Base-by-base conservation (phyloP, 2,888 invertebrate genomes). In the Eulithis prunata region DNA sequence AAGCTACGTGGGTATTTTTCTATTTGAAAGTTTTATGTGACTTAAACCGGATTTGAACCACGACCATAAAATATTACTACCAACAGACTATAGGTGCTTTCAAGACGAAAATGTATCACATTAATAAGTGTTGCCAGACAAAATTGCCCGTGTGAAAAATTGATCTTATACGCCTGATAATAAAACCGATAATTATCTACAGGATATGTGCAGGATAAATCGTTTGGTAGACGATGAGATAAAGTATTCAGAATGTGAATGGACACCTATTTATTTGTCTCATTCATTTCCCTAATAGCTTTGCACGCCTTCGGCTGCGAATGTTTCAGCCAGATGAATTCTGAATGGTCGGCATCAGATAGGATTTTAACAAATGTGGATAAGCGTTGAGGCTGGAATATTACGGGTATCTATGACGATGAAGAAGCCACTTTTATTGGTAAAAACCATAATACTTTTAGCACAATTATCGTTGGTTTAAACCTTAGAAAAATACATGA, bases 291-390 rank as follows among this genome's bases (percentile, higher is more conserved):
- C 47, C 64, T 68, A 68, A 68, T 68, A 64, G 67, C 51, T 57
- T 61, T 43, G 54, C 63, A 28, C 41, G 64, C 57, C 64, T 65
- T 65, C 60, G 52, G 21, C 47, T 49, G 43, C 46, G 28, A 51
- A 57, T 43, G 13, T 59, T 65, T 56, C 57, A 61, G 53, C 43
- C 57, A 57, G 47, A 57, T 61, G 13, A 38, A 65, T 57, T 49
- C 59, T 64, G 80, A 82, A 83, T 84, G 82, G 83, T 81, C 81
- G 73, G 28, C 11, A 64, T 64, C 64, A 32, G 64, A 63, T 63
- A 63, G 11, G 38, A 58, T 54, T 56, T 21, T 12, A 51, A 51
- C 49, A 43, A 41, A 49, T 49, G 10, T 32, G 32, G 32, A 32
- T 32, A 32, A 5, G 32, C 6, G 49, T 49, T 8, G 6, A 32